phyloP scores from a whole-genome alignment of 2,797 vertebrate species.

The Sebastiscus albofasciatus region DNA sequence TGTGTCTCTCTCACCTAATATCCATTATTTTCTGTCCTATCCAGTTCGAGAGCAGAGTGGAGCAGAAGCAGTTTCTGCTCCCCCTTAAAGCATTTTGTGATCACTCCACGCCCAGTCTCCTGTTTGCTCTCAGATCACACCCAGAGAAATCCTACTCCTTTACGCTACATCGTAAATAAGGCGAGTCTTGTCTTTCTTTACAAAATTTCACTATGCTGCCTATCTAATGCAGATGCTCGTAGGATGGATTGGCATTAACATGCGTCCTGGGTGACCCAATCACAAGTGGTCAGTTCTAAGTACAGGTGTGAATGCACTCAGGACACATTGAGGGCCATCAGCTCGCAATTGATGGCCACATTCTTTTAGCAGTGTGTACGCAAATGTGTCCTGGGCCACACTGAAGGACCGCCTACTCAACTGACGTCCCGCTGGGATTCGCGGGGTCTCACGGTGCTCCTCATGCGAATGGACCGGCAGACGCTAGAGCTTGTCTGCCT shows the following conservation, averaged over 20 bases:
- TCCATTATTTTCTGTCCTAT: not conserved
- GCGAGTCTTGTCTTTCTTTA: not conserved
- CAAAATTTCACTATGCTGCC: not conserved
- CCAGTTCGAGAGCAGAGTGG: not conserved
- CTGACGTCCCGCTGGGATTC: too few species aligned
- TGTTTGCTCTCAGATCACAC: not conserved
- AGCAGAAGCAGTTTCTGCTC: slow-evolving; percentile 2
- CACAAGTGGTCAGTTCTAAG: too few species aligned
- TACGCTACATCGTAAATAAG: not conserved
- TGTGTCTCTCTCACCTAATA: not conserved
- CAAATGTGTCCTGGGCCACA: too few species aligned
- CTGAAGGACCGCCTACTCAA: too few species aligned
- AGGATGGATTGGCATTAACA: not conserved
- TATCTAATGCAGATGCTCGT: not conserved
- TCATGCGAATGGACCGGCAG: too few species aligned
- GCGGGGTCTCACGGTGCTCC: too few species aligned
- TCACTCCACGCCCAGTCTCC: not conserved
- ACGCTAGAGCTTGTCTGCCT: too few species aligned
- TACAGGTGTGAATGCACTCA: too few species aligned
- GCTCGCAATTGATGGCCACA: too few species aligned
- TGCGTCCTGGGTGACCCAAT: too few species aligned
- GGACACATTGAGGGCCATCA: too few species aligned
- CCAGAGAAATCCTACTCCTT: not conserved
- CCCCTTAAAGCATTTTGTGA: slow-evolving; percentile 1
- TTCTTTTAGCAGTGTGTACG: too few species aligned